phyloP scores from a whole-genome alignment of 2,113 vertebrate genomes.

The Tretioscincus oriximinensis region DNA sequence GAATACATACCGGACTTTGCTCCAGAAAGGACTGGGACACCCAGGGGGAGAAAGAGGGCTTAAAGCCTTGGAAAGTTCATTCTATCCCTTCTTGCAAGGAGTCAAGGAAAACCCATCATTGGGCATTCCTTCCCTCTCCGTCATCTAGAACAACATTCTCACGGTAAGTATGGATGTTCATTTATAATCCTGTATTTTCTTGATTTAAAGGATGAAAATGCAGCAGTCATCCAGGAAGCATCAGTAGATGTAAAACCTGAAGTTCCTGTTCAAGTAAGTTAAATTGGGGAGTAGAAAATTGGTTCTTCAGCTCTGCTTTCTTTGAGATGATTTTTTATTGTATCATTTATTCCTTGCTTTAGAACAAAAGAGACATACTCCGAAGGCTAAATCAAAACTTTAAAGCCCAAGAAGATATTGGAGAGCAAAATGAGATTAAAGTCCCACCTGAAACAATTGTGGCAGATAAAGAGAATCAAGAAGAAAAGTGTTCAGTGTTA shows the following conservation, averaged over 20 bases:
- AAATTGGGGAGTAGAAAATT: neutral
- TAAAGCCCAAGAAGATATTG: conserved; percentile 78
- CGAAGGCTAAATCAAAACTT: conserved; percentile 90
- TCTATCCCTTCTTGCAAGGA: no score
- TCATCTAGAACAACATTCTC: no score
- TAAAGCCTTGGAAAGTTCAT: no score
- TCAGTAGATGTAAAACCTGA: conserved; percentile 71
- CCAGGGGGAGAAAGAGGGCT: no score
- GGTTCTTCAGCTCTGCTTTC: conserved; percentile 1
- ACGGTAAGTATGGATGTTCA: no score
- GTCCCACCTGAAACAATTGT: conserved; percentile 40
- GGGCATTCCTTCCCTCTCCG: no score
- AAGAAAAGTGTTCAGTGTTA: conserved; percentile 55
- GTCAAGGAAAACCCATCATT: no score
- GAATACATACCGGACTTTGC: no score
- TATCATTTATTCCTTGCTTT: conserved; percentile 47
- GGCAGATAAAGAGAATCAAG: conserved; percentile 65
- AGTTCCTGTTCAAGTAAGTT: conserved; percentile 72
- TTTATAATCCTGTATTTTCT: conserved; percentile 8
- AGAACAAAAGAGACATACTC: conserved; percentile 93
- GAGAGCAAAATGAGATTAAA: conserved; percentile 42
- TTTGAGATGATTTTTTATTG: conserved; percentile 21
- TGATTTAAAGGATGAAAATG: conserved; percentile 67
- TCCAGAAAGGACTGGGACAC: no score
- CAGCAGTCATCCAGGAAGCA: conserved; percentile 53